A percentile compares a stretch with the other conserved stretches of the same genome.
Conservation (phyloP, 2,113 vertebrate species). For the Panurus biarmicus region DNA sequence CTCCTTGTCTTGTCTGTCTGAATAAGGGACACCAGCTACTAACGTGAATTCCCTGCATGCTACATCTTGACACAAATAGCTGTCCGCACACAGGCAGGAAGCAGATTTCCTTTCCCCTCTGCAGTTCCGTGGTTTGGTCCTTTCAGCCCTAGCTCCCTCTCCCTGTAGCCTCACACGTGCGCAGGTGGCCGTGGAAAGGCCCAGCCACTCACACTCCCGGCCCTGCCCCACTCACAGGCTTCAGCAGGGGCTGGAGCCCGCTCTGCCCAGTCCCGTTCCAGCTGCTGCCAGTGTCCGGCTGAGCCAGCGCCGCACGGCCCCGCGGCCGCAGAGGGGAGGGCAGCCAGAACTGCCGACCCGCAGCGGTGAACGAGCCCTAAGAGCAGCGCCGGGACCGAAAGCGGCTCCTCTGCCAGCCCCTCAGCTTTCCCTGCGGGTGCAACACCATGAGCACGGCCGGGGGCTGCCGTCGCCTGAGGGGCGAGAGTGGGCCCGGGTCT, state of each 20-base stretch:
- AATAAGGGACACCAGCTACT: not conserved
- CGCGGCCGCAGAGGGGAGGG: not conserved
- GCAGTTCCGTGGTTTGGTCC: not conserved
- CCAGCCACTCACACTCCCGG: not conserved
- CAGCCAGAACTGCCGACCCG: not conserved
- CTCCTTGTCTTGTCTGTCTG: not conserved
- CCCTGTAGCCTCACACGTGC: not conserved
- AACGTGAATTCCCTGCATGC: not conserved
- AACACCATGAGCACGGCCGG: accelerated
- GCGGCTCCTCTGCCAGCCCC: not conserved
- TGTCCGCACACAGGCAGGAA: not conserved
- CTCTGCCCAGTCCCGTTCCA: accelerated
- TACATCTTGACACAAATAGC: not conserved
- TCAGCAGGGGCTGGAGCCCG: not conserved
- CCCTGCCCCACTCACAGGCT: not conserved
- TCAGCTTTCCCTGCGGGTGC: not conserved
- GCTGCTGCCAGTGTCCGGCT: accelerated
- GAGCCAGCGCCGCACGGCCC: not conserved
- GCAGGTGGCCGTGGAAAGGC: accelerated
- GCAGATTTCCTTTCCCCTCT: not conserved
- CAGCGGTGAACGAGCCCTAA: accelerated
- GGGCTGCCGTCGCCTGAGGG: not conserved
- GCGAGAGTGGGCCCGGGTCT: not conserved
- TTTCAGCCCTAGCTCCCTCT: not conserved
- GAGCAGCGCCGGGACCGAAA: not conserved